A percentile compares a stretch with the other conserved stretches of the same genome.
These are phyloP conservation scores for Cygnus atratus DNA, from an alignment of 2,113 vertebrate species.

Conservation along the genomic window DNA sequence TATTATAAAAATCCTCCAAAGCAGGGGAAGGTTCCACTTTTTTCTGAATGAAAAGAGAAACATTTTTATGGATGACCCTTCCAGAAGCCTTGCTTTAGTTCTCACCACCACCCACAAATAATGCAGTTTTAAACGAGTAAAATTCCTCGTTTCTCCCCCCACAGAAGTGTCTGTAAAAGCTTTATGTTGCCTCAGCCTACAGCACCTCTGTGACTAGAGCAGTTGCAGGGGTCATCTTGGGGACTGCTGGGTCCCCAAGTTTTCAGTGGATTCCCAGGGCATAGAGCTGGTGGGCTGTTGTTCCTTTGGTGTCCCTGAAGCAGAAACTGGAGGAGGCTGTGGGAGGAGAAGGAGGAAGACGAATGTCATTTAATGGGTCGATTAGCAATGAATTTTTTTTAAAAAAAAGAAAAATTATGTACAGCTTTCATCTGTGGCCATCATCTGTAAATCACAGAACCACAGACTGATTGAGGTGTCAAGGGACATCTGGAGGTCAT, in stretches of 20 bases:
- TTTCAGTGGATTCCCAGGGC: not conserved
- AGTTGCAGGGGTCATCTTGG: not conserved
- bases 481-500: no score
- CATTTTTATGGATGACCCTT: not conserved
- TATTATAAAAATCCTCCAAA: not conserved
- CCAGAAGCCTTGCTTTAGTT: not conserved
- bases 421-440: not conserved
- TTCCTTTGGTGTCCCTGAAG: accelerated
- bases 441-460: no score
- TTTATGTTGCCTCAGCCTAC: not conserved
- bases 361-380: not conserved
- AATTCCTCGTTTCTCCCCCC: not conserved
- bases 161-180: not conserved
- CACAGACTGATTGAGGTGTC: no score
- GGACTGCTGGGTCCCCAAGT: not conserved
- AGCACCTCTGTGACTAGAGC: not conserved
- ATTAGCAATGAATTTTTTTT: not conserved
- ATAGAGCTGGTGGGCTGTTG: accelerated
- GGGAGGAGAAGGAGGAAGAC: not conserved
- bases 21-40: not conserved
- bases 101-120: not conserved
- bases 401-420: not conserved
- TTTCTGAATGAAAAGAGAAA: not conserved
- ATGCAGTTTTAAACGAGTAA: not conserved
- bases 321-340: not conserved